Base-by-base conservation (phyloP, 2,113 vertebrate genomes). In the Corynorhinus townsendii region DNA sequence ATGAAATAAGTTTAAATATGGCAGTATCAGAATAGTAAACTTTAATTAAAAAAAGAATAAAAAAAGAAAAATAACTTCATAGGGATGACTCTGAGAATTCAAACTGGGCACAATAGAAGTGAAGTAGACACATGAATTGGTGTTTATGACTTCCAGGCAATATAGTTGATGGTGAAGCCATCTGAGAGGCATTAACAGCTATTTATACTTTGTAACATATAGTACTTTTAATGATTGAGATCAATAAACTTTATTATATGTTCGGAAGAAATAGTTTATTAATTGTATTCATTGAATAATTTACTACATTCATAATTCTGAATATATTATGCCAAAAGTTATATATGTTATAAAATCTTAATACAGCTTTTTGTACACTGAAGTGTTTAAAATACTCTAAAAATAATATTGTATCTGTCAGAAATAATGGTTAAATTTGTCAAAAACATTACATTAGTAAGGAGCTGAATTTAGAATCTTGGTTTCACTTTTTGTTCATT, bases 361-460 rank as follows among this genome's bases (percentile, higher is more conserved):
- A n/a, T 68, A 68, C 54, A 69, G 40, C 3, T 83, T 88, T 16
- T 33, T 73, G 26, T 38, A 80, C 35, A 81, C 17, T 43, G 9
- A 72, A 72, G 43, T 45, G 91, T 64, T 73, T 86, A 45, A 54
- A 80, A 66, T 81, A 22, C 45, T 45, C 30, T 10, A 40, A 45
- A 86, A 80, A 62, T 86, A 52, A 62, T 66, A 43, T 40, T 79
- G 52, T 35, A 14, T 86, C 54, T 81, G 4, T 64, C 66, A 86
- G 54, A 79, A 94, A 71, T 71, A 68, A 62, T 91, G 45, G 73
- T 45, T 91, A 45, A 73, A 81, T 86, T 81, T 95, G 35, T 80
- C 76, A 52, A 77, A 72, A 86, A 43, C 43, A 56, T 81, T 93
- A 11, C 73, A 7, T 52, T 89, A 82, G 16, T 80, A 72, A 89